Evolutionary conservation across 2,113 vertebrate species (phyloP), one percentile per base, ranked within the genome.

Genomic region (Ornithorhynchus anatinus): DNA sequence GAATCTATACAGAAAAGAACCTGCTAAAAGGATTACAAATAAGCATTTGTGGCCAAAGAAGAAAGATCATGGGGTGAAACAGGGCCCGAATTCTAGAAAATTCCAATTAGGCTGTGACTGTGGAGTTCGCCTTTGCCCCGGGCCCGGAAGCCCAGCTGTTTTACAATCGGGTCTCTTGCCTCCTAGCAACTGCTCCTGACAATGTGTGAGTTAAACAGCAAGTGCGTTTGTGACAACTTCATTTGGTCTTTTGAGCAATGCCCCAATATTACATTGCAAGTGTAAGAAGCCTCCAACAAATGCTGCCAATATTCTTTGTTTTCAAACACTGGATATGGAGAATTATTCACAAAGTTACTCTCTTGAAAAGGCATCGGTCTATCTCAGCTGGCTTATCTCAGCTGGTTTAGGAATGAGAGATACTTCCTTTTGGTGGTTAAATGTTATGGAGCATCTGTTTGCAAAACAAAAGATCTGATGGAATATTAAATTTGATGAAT

Each of bases 71-170:
- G 63, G 57, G 74, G 17, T 85, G 87, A 88, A 88, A 85, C 60
- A 71, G 38, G 80, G 66, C 32, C 2, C 80, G 82, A 80, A 81
- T 91, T 87, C 75, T 88, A 78, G 47, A 87, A 86, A 75, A 75
- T 80, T 85, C 83, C 87, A 82, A 88, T 90, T 89, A 81, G 79
- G 63, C 84, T 91, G 80, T 79, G 75, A 57, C 80, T 82, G 54
- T 89, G 82, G 80, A 89, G 88, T 90, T 89, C 88, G 82, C 77
- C 73, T 91, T 88, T 84, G 72, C 85, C 72, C 73, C 17, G 63
- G 88, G 75, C 79, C 84, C 86, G 84, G 77, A 84, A 82, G 44
- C 80, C 82, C 85, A 88, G 71, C 72, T 89, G 72, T 83, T 91
- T 91, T 85, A 89, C 85, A 86, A 73, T 65, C 69, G 77, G 8